Conservation (phyloP, 2,113 vertebrate genomes). For the Psittacara wagleri region DNA sequence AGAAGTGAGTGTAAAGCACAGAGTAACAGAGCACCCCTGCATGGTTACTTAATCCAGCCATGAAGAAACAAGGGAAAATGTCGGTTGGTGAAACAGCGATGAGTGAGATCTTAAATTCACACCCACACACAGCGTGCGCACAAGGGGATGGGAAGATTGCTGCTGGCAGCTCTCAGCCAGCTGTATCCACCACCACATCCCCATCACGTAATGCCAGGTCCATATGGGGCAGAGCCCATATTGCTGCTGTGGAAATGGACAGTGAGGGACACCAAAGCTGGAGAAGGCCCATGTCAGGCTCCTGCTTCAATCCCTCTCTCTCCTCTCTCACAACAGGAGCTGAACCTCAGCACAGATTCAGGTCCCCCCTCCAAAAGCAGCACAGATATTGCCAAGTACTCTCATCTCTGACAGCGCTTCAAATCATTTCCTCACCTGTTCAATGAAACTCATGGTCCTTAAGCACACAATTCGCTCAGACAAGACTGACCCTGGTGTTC, state of each 20-base stretch:
- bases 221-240: background rate
- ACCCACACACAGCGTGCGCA: background rate
- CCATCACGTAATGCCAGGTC: fast-evolving
- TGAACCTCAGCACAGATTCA: background rate
- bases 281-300: fast-evolving
- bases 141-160: background rate
- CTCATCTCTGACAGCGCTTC: background rate
- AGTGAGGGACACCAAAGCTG: background rate
- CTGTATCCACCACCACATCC: background rate
- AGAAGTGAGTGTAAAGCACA: background rate
- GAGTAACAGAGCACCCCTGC: background rate
- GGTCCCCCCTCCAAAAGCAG: background rate
- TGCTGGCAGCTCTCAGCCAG: background rate
- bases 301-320: background rate
- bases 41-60: background rate
- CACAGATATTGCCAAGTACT: background rate
- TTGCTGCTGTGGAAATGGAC: background rate
- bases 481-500: background rate
- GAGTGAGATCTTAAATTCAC: background rate
- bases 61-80: background rate
- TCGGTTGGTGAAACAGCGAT: background rate
- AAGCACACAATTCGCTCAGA: background rate
- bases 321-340: background rate
- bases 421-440: background rate
- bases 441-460: background rate